Evolutionary conservation across 2,113 vertebrate genomes (phyloP), one percentile per base, ranked within the genome.

Genomic region (Coreoperca whiteheadi): DNA sequence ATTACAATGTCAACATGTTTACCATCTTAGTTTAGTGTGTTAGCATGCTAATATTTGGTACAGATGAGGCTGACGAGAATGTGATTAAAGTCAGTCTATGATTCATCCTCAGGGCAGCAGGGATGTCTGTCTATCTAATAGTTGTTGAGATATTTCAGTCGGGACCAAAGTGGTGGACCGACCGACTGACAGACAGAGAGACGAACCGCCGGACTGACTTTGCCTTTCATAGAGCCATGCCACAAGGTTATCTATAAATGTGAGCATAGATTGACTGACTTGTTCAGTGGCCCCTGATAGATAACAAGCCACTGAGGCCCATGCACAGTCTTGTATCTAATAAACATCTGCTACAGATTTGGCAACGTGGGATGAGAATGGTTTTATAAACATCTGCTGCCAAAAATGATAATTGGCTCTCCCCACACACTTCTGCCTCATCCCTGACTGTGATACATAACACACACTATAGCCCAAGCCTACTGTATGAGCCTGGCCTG

Each of bases 281-380:
- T 72, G 25, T 57, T 83, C 25, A 51, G 1, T 68, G 46, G 67
- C n/a, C 51, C 23, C 11, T 50, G 37, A 60, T 56, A 18, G 63
- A 88, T 65, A 77, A 81, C 34, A 59, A 46, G 53, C 59, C 39
- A 61, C 60, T 46, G 37, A 60, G 20, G 56, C 20, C 32, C 18
- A 60, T 34, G 32, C 32, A 34, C 20, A 72, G 32, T 30, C 50
- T 21, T 30, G 25, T 57, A 79, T 64, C 71, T 51, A 43, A 61
- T 21, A 37, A 81, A 85, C 88, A 91, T 78, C 85, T 90, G 73
- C 57, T 77, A 10, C 59, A 86, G 74, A 86, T 86, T 88, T n/a
- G 68, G 88, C 78, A 85, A 64, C 2, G 4, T 18, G 25, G 64
- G 79, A 88, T 77, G 60, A 87, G 43, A 87, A 77, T 80, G 65